Evolutionary conservation across 2,113 vertebrate genomes (phyloP), one percentile per base, ranked within the genome.

Genomic region (Triplophysa tibetana): DNA sequence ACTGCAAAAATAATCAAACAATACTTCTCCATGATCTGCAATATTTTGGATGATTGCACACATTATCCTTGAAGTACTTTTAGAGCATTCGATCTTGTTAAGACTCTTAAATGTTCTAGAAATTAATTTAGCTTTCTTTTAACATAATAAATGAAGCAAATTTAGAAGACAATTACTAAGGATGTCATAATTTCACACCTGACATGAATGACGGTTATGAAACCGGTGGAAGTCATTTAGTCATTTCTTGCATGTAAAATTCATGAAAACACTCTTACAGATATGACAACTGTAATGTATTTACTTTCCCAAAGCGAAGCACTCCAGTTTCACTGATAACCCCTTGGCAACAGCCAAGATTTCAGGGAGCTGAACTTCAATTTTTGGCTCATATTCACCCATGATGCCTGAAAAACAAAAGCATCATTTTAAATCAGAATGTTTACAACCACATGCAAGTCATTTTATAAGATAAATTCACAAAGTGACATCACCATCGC

Each of bases 381-480:
- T 98, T 93, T 98, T 99, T 33, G 97, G 97, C 85, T 99, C 97
- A 0, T 98, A 99, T 90, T 99, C 96, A 17, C 97, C 97, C 97
- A 98, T 99, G 81, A 96, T 94, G 85, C 97, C 97, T 99, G 92
- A 41, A 62, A 26, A 29, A 77, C 23, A 85, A 21, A 78, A 74
- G 62, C 19, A 21, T 58, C 8, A 52, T 58, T 58, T n/a, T 8
- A 58, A 2, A 56, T 56, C 6, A 56, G 17, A 56, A 29, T 5
- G 21, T 41, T 77, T 12, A n/a, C 60, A 21, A 12, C 26, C 11
- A 61, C 33, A 79, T 17, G 50, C 0, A 4, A 38, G 11, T 11
- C 11, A 2, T 54, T 41, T 56, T 21, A 69, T 33, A 8, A 65
- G 8, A 2, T 13, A 10, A 54, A 16, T 19, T 23, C 50, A 67